These are phyloP conservation scores for Palythoa caribaeorum DNA, from an alignment of 92 coral and sea anemone species.

Conservation along the genomic window DNA sequence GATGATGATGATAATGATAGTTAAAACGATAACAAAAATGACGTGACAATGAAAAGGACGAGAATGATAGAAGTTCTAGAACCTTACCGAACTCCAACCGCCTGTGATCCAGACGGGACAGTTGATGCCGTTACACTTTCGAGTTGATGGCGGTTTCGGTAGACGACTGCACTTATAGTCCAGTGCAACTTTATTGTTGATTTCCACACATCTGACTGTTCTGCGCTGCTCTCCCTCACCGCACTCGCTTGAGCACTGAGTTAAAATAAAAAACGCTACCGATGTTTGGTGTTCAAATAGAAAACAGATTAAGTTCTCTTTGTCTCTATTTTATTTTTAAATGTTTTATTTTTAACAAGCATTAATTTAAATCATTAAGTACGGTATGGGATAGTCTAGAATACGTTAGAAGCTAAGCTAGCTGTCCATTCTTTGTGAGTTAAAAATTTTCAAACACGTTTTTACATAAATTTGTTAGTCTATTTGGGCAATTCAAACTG, in stretches of 20 bases:
- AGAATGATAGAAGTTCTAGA: neutral
- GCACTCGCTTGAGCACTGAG: slow-evolving; percentile 31
- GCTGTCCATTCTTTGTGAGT: no score
- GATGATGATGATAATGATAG: neutral
- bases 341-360: no score
- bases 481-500: no score
- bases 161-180: slow-evolving; percentile 38
- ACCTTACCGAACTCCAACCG: slow-evolving; percentile 39
- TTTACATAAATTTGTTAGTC: no score
- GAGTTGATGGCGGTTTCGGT: slow-evolving; percentile 25
- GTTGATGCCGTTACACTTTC: slow-evolving; percentile 30
- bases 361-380: no score
- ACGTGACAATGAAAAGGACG: neutral
- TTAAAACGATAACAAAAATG: neutral
- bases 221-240: slow-evolving; percentile 38
- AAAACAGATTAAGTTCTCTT: no score
- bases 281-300: neutral
- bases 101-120: slow-evolving; percentile 48
- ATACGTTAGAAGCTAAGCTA: no score
- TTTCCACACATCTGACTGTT: slow-evolving; percentile 38
- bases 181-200: slow-evolving; percentile 32
- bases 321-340: no score
- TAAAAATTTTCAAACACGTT: no score
- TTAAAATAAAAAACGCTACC: neutral
- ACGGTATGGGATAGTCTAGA: no score